Evolutionary conservation across 1,140 invertebrate genomes (phyloP), one percentile per base, ranked within the genome.

Genomic region (Diabrotica undecimpunctata): DNA sequence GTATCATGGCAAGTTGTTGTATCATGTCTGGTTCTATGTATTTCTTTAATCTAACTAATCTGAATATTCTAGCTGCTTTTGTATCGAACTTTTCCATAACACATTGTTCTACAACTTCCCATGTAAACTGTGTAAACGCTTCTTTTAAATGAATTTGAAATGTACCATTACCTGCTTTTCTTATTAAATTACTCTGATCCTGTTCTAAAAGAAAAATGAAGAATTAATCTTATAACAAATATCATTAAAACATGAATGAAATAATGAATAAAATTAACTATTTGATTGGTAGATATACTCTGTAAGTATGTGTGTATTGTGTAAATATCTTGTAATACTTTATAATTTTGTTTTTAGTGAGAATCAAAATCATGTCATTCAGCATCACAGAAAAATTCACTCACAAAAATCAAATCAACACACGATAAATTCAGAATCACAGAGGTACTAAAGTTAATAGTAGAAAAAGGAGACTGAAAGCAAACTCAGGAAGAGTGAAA

Each of bases 21-120:
- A 97, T 90, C 77, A 93, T 89, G 68, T 95, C 92, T 70, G 94
- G 90, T 76, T 95, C 93, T 61, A 95, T 87, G 73, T 88, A 92
- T 72, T 89, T 88, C 75, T 90, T 91, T 7, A 83, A 74, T 12
- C 89, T 82, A 38, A 96, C 85, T 61, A 97, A 83, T 70, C 92
- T 89, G 76, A 94, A 95, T 72, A 96, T 92, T 75, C 94, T 85
- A 0, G 91, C 86, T 54, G 91, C 90, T 80, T 95, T 94, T 0
- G 89, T 88, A 5, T 93, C 92, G 79, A 93, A 93, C 70, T 90
- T 84, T 81, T 95, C 92, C 37, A 87, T 84, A 13, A 95, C 88
- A 14, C 90, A 84, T 70, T 89, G 88, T 72, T 92, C 90, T 6
- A 94, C 78, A 54, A 87, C 85, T 39, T 86, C 81, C 78, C 86